phyloP scores from a whole-genome alignment of 2,888 invertebrate species.

The Spisula solida region DNA sequence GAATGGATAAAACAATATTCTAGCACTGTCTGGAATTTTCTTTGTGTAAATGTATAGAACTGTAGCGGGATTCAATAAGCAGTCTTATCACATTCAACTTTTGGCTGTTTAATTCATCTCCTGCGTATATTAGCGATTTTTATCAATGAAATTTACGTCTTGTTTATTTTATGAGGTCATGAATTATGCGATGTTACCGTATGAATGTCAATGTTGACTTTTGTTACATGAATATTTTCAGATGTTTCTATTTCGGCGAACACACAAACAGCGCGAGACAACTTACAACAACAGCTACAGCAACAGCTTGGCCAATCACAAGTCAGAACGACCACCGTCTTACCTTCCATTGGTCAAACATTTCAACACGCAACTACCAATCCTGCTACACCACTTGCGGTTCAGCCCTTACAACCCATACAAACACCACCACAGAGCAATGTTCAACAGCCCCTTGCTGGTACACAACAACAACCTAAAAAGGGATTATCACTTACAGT shows the following conservation, averaged over 20 bases:
- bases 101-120: too few species aligned
- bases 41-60: too few species aligned
- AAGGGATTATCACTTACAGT: constrained; percentile 87
- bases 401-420: constrained; percentile 65
- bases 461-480: constrained; percentile 73
- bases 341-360: constrained; percentile 56
- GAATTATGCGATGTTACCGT: too few species aligned
- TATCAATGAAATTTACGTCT: too few species aligned
- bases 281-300: constrained; percentile 84
- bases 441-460: constrained; percentile 41
- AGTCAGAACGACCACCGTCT: constrained; percentile 73
- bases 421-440: constrained; percentile 60
- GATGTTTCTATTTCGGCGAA: constrained; percentile 65
- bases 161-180: too few species aligned
- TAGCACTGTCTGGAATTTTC: too few species aligned
- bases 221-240: not conserved
- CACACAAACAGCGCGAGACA: constrained; percentile 83
- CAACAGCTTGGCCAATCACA: constrained; percentile 83
- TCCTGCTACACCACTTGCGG: constrained; percentile 63
- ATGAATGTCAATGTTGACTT: too few species aligned
- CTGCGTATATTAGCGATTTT: too few species aligned
- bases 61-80: too few species aligned
- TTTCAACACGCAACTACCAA: constrained; percentile 65
- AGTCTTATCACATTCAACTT: too few species aligned
- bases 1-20: too few species aligned